phyloP scores from a whole-genome alignment of 1,140 invertebrate species.

The Dysdera silvatica region DNA sequence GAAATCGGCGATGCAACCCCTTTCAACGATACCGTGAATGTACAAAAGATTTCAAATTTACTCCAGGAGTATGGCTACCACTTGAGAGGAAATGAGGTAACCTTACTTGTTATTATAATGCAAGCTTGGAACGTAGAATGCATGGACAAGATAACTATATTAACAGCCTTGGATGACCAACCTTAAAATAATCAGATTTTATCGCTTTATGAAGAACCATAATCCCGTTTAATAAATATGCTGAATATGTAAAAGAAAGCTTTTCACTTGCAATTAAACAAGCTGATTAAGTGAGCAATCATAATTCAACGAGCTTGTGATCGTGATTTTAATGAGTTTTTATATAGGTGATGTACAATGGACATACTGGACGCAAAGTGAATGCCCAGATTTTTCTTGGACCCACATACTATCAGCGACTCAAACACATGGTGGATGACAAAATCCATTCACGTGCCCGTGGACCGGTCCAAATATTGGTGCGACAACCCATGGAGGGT shows the following conservation, averaged over 20 bases:
- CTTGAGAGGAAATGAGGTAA: slow-evolving; percentile 80
- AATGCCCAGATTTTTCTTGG: slow-evolving; percentile 94
- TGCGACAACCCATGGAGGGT: slow-evolving; percentile 97
- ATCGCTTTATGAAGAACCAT: too few species aligned
- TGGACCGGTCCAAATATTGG: slow-evolving; percentile 94
- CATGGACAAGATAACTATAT: too few species aligned
- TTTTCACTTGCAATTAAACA: too few species aligned
- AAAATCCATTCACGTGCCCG: slow-evolving; percentile 96
- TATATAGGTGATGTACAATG: slow-evolving; percentile 82
- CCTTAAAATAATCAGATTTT: too few species aligned
- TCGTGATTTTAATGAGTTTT: too few species aligned
- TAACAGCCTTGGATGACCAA: too few species aligned
- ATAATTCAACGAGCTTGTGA: too few species aligned
- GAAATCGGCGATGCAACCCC: slow-evolving; percentile 99
- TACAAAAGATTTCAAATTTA: slow-evolving; percentile 95
- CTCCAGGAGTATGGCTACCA: slow-evolving; percentile 96
- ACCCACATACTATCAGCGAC: slow-evolving; percentile 80
- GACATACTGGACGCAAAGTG: slow-evolving; percentile 91
- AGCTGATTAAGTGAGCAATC: too few species aligned
- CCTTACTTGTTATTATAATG: not conserved
- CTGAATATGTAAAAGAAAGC: too few species aligned
- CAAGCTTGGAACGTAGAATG: too few species aligned
- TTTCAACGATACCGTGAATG: slow-evolving; percentile 98
- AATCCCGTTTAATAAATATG: too few species aligned
- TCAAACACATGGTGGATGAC: slow-evolving; percentile 99